Base-by-base conservation (phyloP, 2,888 invertebrate genomes). In the Invenusta paracnida region DNA sequence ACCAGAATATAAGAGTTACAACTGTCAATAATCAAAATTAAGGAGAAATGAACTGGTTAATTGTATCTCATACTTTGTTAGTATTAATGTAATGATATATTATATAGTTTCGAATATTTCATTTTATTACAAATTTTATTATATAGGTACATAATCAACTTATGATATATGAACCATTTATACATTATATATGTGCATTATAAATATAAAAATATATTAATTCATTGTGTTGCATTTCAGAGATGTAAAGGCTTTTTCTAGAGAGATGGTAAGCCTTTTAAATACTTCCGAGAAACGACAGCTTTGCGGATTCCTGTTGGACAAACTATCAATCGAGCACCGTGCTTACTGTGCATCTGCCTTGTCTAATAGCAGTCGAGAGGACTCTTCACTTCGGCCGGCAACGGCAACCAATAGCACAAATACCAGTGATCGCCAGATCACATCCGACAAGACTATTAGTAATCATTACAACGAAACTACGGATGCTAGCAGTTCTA, bases 231-330 rank as follows among this genome's bases (percentile, higher is more conserved):
- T n/a, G n/a, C n/a, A n/a, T 48, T 48, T 5, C 48, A 48, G 48
- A 48, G 89, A 91, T 85, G 88, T 91, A n/a, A 88, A 89, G 1
- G 88, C 89, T 31, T 88, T 91, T 67, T 89, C 88, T 83, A 88
- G 88, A 29, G 87, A 88, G 29, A 86, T 90, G 25, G 87, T 88
- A 28, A 82, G 85, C 23, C 87, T 91, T 1, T 87, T 91, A 85
- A 90, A 91, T 88, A 90, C 90, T 0, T 90, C 91, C 27, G 90
- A 90, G 79, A 91, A 91, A 88, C 88, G 89, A 86, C 88, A 88
- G 0, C 86, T 91, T 86, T 91, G 91, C 91, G 88, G 88, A 85
- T 90, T 89, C 87, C 86, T 91, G n/a, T 85, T 91, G 67, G 89
- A 90, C 0, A 87, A 88, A 23, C 86, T 91, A 84, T 87, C 90